Evolutionary conservation across 2,113 vertebrate genomes (phyloP), one percentile per base, ranked within the genome.

Genomic region (Sebastes fasciatus): DNA sequence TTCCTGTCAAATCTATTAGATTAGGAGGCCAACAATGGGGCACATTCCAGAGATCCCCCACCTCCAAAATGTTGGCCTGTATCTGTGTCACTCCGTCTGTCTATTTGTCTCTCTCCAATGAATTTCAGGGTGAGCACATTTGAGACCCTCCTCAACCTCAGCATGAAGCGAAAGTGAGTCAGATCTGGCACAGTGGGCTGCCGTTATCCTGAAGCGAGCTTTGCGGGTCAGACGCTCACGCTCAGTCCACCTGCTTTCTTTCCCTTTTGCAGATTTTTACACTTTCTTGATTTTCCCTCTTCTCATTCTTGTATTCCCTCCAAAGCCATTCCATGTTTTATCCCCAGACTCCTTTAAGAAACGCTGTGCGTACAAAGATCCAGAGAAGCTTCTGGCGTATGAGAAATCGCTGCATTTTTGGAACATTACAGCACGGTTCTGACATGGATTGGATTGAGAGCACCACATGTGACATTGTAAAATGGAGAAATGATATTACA

Each of bases 181-280:
- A 16, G 57, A 61, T 64, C 75, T 88, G 83, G 83, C 83, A 71
- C 19, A 54, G 65, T 4, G 12, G 58, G 58, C 62, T 1, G 61
- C 45, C 9, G 21, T 78, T 62, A 71, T 61, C 85, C 78, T 65
- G 65, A 49, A 40, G 77, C 8, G 51, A 84, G 65, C 74, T 84
- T 84, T 84, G 76, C 80, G 49, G 72, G 69, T 82, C 69, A 70
- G 74, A 83, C 10, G 9, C 14, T 51, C 69, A 21, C 6, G 13
- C 77, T 82, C 66, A 7, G 16, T 68, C 80, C 87, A 89, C 83
- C 80, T 86, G 84, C 71, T 76, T 82, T 83, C 74, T 79, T 69
- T 81, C 67, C 60, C 71, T 26, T 65, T 58, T 34, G 34, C 68
- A 79, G 64, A 82, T 82, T 85, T 26, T 82, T 42, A 77, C 79